These are phyloP conservation scores for Drosophila leonis DNA, from an alignment of 2,888 invertebrate genomes.

Conservation along the genomic window DNA sequence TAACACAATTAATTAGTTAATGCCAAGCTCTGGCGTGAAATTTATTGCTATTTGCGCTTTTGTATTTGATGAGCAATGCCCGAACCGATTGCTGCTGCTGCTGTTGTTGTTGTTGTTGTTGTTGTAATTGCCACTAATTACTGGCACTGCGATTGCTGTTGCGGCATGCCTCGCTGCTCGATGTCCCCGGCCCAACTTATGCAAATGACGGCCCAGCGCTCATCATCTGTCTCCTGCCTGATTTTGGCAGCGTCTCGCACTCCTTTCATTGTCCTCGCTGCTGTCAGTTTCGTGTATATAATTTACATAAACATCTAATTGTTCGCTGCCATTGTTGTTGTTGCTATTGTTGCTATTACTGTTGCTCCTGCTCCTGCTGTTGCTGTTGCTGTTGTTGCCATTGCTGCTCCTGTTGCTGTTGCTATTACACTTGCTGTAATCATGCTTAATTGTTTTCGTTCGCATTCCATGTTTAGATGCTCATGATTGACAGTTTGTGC, in stretches of 20 bases:
- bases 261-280: constrained; percentile 31
- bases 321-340: constrained; percentile 59
- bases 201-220: constrained; percentile 57
- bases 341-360: constrained; percentile 1
- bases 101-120: constrained; percentile 25
- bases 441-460: constrained; percentile 78
- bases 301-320: constrained; percentile 79
- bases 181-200: constrained; percentile 51
- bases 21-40: constrained; percentile 74
- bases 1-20: constrained; percentile 80
- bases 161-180: neutral
- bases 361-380: constrained; percentile 26
- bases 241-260: constrained; percentile 32
- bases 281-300: constrained; percentile 54
- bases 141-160: constrained; percentile 63
- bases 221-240: constrained; percentile 51
- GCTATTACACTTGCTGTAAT: constrained; percentile 69
- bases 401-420: constrained; percentile 39
- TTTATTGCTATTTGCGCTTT: constrained; percentile 74
- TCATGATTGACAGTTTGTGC: constrained; percentile 79
- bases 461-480: constrained; percentile 69
- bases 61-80: constrained; percentile 66
- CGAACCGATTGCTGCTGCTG: constrained; percentile 27
- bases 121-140: constrained; percentile 75
- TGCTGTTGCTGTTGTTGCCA: constrained; percentile 10